A percentile compares a stretch with the other conserved stretches of the same genome.
Evolutionary conservation across 1,140 invertebrate genomes (phyloP).

Genomic region (Heliconius eleuchia): DNA sequence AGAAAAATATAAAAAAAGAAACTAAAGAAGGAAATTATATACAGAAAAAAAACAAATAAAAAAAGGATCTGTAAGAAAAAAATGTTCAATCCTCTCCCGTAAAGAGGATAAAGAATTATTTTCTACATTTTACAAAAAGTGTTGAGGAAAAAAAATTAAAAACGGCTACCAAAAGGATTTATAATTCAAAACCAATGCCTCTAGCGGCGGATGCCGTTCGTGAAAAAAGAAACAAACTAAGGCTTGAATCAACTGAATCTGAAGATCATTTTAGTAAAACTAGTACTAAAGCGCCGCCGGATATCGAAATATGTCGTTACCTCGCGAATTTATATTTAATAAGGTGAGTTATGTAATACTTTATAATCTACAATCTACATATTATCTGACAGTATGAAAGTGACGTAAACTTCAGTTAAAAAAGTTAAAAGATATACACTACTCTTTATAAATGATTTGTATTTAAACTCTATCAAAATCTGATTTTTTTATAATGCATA

Average conservation of each 20-base stretch:
- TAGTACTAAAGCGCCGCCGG: conserved; percentile 57
- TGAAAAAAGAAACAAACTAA: conserved; percentile 44
- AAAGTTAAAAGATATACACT: neutral
- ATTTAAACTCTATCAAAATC: neutral
- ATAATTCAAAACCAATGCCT: conserved; percentile 65
- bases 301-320: conserved; percentile 65
- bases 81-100: conserved; percentile 32
- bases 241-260: conserved; percentile 67
- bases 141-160: conserved; percentile 43
- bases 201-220: conserved; percentile 62
- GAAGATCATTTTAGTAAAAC: conserved; percentile 64
- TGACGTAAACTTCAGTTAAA: neutral
- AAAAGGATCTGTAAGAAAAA: conserved; percentile 13
- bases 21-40: neutral
- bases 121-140: conserved; percentile 29
- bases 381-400: neutral
- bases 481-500: neutral
- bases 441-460: neutral
- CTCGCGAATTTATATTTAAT: conserved; percentile 70
- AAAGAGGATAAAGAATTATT: conserved; percentile 20
- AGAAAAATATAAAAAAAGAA: conserved; percentile 7
- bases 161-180: conserved; percentile 57
- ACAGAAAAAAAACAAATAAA: neutral
- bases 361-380: neutral
- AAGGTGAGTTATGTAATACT: conserved; percentile 52